Base-by-base conservation (phyloP, 2,888 invertebrate species). In the Helleia helle region DNA sequence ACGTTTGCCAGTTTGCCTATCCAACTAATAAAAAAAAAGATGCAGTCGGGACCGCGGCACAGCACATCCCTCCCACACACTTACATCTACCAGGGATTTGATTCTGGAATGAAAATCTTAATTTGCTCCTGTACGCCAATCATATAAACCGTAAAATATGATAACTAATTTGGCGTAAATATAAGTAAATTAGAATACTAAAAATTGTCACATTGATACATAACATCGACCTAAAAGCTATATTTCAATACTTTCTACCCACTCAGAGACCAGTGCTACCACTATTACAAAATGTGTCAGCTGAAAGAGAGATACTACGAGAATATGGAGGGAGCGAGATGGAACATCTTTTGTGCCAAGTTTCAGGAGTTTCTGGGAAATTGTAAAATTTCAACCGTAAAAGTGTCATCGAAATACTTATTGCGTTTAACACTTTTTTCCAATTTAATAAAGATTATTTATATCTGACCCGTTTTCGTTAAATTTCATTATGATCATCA, bases 191-290 rank as follows among this genome's bases (percentile, higher is more conserved):
- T n/a, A n/a, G n/a, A n/a, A n/a, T n/a, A n/a, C n/a, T n/a, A n/a
- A n/a, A n/a, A 28, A 31, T 17, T 1, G 9, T 11, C 3, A 31
- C 13, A 4, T 3, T 44, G 9, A 42, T 25, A 52, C 54, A 65
- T 61, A 55, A 54, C 1, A 14, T 49, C 49, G 30, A 65, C 61
- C 63, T 42, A 40, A 51, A 57, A 49, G 55, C 67, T 61, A 74
- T 73, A 71, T 72, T 63, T 74, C 74, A 76, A 74, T 73, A 75
- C 72, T 74, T 76, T 73, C 70, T 65, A 66, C 65, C 50, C 46
- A 58, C 57, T 54, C 65, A 24, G 17, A 18, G 9, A 34, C 34
- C 12, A 34, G 34, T 55, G 64, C 66, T 62, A 66, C 63, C 70
- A 75, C 74, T 75, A 76, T 76, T 69, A 71, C 75, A 75, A 74